Evolutionary conservation across 2,797 vertebrate species (phyloP).

Genomic region (Epinephelus awoara): DNA sequence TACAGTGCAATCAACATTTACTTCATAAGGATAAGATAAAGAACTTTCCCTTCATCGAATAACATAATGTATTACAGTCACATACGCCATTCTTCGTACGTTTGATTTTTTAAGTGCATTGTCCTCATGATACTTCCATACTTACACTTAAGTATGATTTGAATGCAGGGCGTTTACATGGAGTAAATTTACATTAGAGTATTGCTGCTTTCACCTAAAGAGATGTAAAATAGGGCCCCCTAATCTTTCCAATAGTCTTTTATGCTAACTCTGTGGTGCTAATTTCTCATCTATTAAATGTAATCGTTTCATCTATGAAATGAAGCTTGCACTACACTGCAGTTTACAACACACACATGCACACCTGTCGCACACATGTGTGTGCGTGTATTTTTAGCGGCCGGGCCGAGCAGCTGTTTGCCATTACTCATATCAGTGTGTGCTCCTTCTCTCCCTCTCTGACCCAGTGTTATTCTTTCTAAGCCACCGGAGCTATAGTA

Average conservation of each 20-base stretch:
- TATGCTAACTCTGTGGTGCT: constrained; percentile 17
- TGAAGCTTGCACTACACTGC: constrained; percentile 37
- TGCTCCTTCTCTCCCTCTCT: constrained; percentile 71
- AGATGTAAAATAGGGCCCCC: background rate
- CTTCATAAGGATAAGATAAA: too few relatives aligned
- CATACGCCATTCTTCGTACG: too few relatives aligned
- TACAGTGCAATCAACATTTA: too few relatives aligned
- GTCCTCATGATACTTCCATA: background rate
- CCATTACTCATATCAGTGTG: constrained; percentile 84
- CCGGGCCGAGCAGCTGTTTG: constrained; percentile 80
- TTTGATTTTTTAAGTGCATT: background rate
- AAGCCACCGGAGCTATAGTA: constrained; percentile 74
- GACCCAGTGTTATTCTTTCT: constrained; percentile 80
- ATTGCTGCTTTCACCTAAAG: background rate
- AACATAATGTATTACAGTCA: too few relatives aligned
- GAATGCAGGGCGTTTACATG: background rate
- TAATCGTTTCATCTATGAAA: constrained; percentile 53
- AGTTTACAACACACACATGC: constrained; percentile 59
- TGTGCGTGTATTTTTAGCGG: constrained; percentile 82
- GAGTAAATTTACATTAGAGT: background rate
- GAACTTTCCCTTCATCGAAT: too few relatives aligned
- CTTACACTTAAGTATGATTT: background rate
- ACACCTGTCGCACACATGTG: constrained; percentile 77
- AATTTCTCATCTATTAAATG: constrained; percentile 49
- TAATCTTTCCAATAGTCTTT: background rate